A percentile compares a stretch with the other conserved stretches of the same genome.
Evolutionary conservation across 2,888 invertebrate genomes (phyloP).

Genomic region (Neelides folsomi): DNA sequence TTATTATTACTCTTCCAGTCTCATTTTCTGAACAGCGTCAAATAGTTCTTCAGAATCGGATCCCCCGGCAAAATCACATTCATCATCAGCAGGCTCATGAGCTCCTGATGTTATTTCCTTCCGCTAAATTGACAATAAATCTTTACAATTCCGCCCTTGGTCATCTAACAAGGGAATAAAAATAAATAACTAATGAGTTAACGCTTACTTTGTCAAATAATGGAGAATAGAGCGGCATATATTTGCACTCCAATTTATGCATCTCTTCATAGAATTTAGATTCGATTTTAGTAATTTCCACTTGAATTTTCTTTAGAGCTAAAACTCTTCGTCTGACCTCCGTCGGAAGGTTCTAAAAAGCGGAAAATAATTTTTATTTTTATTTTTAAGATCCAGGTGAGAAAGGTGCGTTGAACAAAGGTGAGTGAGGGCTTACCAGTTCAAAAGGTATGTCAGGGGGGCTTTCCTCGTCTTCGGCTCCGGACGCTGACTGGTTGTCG

Average conservation of each 20-base stretch:
- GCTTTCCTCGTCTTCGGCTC: too few relatives aligned
- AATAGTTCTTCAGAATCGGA: slow-evolving; percentile 54
- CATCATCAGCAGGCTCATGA: slow-evolving; percentile 78
- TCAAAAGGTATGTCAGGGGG: too few relatives aligned
- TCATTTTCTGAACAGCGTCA: slow-evolving; percentile 47
- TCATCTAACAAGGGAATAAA: too few relatives aligned
- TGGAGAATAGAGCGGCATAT: slow-evolving; percentile 62
- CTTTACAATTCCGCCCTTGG: not conserved
- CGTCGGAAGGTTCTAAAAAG: slow-evolving; percentile 11
- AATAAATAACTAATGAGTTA: not conserved
- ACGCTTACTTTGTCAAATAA: slow-evolving; percentile 60
- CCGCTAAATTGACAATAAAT: slow-evolving; percentile 19
- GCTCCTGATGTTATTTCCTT: slow-evolving; percentile 42
- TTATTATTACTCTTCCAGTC: slow-evolving; percentile 40
- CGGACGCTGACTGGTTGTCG: too few relatives aligned
- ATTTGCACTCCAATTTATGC: slow-evolving; percentile 82
- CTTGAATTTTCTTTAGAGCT: slow-evolving; percentile 30
- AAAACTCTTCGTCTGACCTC: slow-evolving; percentile 28
- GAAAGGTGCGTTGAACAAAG: too few relatives aligned
- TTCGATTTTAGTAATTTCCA: slow-evolving; percentile 30
- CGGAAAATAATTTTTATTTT: too few relatives aligned
- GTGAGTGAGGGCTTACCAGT: too few relatives aligned
- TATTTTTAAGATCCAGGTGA: too few relatives aligned
- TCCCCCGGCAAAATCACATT: slow-evolving; percentile 74
- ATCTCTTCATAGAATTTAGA: slow-evolving; percentile 81